Base-by-base conservation (phyloP, 2,797 vertebrate species). In the Platalea minor region DNA sequence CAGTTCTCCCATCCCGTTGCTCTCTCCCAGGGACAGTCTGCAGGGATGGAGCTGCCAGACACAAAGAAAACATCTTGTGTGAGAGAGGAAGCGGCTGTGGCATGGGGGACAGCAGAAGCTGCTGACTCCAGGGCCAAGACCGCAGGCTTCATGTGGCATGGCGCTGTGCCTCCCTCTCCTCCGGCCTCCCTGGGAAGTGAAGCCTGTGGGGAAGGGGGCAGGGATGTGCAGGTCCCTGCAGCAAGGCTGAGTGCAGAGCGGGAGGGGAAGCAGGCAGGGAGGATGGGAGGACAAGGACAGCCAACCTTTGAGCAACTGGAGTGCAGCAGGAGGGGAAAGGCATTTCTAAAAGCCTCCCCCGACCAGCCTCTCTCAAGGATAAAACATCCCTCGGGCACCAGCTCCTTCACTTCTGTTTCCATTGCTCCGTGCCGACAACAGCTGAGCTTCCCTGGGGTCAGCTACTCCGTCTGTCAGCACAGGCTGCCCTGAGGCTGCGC, bases 1-100 rank as follows among this genome's bases (percentile, higher is more conserved):
- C 0, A 2, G 45, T 24, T 67, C 46, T 56, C 15, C 4, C 8
- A 2, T 46, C 79, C 85, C 72, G 15, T 24, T 51, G 5, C 23
- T 61, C 19, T 75, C 23, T 69, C 54, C 60, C 35, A 31, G 7
- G 3, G 29, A 46, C 5, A 3, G 26, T 2, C 39, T 4, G 4
- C 1, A 3, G 39, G 17, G 10, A 33, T 26, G 83, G 79, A 69
- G 68, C 56, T 43, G 28, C 37, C 76, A 93, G 76, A 86, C 86
- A 37, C 45, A 75, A 91, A 88, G 64, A 41, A 93, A 92, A 92
- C 23, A 68, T 45, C 18, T 56, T 3, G 8, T 81, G 69, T 26
- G 86, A 33, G 80, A 94, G 65, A 75, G 80, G 89, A 96, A 94
- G 80, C 0, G 3, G 39, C 80, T 84, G 80, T 64, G 91, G 80